Percentiles rank a stretch among this genome's conserved stretches.
These are phyloP conservation scores for Pseudomyrmex concolor DNA, from an alignment of 1,140 invertebrate species.

Conservation along the genomic window DNA sequence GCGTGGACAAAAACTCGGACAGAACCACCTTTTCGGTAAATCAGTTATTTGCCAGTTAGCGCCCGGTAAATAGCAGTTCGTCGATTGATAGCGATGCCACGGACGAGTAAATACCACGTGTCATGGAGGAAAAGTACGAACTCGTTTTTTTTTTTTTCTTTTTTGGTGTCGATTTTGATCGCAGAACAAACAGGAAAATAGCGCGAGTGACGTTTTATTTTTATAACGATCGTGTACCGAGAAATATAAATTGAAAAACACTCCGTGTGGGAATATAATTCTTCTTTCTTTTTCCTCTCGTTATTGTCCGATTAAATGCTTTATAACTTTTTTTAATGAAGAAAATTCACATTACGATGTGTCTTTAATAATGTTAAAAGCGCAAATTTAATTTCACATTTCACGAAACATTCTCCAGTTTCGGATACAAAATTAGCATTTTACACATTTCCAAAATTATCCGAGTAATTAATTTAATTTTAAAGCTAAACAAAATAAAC, in stretches of 20 bases:
- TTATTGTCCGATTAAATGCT: slow-evolving; percentile 25
- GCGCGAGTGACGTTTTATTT: slow-evolving; percentile 11
- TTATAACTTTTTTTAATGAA: background rate
- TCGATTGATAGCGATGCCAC: slow-evolving; percentile 24
- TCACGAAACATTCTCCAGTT: slow-evolving; percentile 5
- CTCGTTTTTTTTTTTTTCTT: slow-evolving; percentile 9
- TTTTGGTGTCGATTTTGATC: slow-evolving; percentile 31
- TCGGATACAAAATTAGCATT: background rate
- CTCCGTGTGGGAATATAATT: background rate
- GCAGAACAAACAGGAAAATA: background rate
- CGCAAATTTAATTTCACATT: background rate
- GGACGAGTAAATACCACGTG: slow-evolving; percentile 43
- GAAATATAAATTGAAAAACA: background rate
- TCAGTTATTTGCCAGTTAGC: slow-evolving; percentile 47
- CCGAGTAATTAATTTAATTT: background rate
- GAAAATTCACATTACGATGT: too few species aligned
- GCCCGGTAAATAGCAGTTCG: slow-evolving; percentile 28
- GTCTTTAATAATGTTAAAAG: background rate
- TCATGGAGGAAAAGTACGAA: slow-evolving; percentile 9
- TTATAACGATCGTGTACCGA: slow-evolving; percentile 37
- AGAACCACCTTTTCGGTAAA: slow-evolving; percentile 35
- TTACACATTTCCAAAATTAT: background rate
- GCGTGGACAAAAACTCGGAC: slow-evolving; percentile 5
- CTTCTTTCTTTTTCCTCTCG: background rate
- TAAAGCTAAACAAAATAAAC: too few species aligned